These are phyloP conservation scores for Lipophrys pholis DNA, from an alignment of 2,113 vertebrate species.

Conservation along the genomic window DNA sequence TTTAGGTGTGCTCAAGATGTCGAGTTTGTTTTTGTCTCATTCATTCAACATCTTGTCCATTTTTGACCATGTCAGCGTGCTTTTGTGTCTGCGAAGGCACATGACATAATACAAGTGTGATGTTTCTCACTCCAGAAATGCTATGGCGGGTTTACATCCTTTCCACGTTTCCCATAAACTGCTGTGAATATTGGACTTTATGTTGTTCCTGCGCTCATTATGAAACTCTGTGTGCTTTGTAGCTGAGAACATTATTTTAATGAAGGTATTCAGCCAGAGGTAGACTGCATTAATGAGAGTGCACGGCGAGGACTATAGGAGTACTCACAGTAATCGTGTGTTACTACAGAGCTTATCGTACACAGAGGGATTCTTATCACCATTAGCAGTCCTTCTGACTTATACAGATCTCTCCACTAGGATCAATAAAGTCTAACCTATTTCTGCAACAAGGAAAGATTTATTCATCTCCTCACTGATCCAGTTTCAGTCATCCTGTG, in stretches of 20 bases:
- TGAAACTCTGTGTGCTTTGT: slow-evolving; percentile 1
- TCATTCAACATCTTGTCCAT: too few species aligned
- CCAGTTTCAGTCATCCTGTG: slow-evolving; percentile 12
- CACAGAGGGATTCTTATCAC: neutral
- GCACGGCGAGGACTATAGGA: neutral
- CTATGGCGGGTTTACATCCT: neutral
- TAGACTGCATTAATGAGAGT: neutral
- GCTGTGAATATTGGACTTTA: neutral
- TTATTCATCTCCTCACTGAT: slow-evolving; percentile 14
- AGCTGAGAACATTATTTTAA: neutral
- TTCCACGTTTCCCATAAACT: neutral
- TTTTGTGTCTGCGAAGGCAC: neutral
- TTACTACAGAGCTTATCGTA: neutral
- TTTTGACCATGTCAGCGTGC: too few species aligned
- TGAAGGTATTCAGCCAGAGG: neutral
- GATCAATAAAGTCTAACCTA: slow-evolving; percentile 11
- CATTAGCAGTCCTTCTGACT: slow-evolving; percentile 4
- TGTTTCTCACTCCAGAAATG: neutral
- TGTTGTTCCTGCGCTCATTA: slow-evolving; percentile 3
- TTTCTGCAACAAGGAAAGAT: slow-evolving; percentile 2
- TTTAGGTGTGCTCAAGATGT: too few species aligned
- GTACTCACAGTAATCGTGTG: neutral
- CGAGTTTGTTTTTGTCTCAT: too few species aligned
- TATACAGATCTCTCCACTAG: neutral
- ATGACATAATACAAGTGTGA: neutral